These are phyloP conservation scores for Cyrtorhinus lividipennis DNA, from an alignment of 1,140 invertebrate species.

Conservation along the genomic window DNA sequence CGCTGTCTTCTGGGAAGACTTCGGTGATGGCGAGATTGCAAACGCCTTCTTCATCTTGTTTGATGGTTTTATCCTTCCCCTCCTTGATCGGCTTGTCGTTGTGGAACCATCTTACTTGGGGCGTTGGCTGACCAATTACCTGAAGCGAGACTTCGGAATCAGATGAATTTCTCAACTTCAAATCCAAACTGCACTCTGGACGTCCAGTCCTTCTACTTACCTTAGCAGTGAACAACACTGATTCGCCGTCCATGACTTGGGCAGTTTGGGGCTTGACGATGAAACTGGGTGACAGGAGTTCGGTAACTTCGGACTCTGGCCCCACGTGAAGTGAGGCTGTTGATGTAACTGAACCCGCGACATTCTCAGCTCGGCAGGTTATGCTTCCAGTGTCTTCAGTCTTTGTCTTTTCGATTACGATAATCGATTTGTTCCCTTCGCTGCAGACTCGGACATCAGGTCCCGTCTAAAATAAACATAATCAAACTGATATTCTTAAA, in stretches of 20 bases:
- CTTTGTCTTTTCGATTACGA: constrained; percentile 61
- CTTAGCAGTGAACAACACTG: constrained; percentile 59
- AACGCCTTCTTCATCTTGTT: constrained; percentile 57
- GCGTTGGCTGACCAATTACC: constrained; percentile 59
- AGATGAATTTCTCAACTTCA: constrained; percentile 7
- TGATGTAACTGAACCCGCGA: constrained; percentile 65
- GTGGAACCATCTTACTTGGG: constrained; percentile 68
- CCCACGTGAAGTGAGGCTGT: constrained; percentile 59
- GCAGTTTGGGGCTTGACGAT: constrained; percentile 50
- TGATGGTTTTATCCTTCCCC: constrained; percentile 61
- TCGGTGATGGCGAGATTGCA: constrained; percentile 76
- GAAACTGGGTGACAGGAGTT: constrained; percentile 56
- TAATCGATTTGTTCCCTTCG: constrained; percentile 61
- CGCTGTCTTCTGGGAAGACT: constrained; percentile 88
- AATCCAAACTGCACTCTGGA: constrained; percentile 11
- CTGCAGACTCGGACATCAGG: constrained; percentile 52
- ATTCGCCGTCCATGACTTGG: constrained; percentile 85
- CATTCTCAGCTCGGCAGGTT: constrained; percentile 79
- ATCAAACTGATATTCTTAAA: too few species aligned
- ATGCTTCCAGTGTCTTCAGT: constrained; percentile 59
- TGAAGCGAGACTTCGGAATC: too few species aligned
- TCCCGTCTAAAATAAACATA: constrained; percentile 36
- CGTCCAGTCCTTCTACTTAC: too few species aligned
- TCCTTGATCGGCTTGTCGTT: constrained; percentile 53
- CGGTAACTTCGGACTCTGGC: constrained; percentile 42